phyloP scores from a whole-genome alignment of 2,888 invertebrate species.

The Xestia xanthographa region DNA sequence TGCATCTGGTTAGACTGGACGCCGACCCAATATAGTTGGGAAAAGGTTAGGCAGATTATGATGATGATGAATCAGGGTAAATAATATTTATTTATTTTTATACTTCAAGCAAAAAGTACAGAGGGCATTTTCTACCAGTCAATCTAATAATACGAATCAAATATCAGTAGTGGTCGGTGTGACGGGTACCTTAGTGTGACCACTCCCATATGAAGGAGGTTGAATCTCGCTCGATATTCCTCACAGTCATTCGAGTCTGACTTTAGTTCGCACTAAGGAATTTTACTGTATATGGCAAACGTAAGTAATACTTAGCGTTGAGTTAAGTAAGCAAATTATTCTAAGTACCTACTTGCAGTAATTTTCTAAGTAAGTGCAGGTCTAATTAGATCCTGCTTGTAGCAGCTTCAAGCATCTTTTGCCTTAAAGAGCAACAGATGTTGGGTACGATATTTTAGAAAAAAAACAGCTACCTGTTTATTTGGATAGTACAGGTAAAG shows the following conservation, averaged over 20 bases:
- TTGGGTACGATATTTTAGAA: neutral
- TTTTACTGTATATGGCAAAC: conserved; percentile 32
- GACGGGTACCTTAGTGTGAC: neutral
- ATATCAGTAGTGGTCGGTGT: neutral
- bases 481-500: conserved; percentile 21
- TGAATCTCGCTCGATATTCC: neutral
- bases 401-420: conserved; percentile 31
- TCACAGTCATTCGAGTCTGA: neutral
- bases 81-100: neutral
- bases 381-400: conserved; percentile 42
- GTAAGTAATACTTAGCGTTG: conserved; percentile 17
- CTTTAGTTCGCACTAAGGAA: conserved; percentile 5
- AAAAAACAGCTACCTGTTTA: conserved; percentile 45
- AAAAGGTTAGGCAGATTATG: neutral
- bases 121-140: too few relatives aligned
- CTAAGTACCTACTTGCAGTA: conserved; percentile 19
- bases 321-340: conserved; percentile 38
- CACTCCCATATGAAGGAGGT: neutral
- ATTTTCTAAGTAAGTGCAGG: conserved; percentile 21
- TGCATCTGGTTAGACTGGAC: neutral
- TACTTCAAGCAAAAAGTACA: too few relatives aligned
- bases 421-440: neutral
- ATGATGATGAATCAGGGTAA: neutral
- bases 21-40: neutral
- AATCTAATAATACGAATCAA: neutral